Evolutionary conservation across 2,797 vertebrate genomes (phyloP).

Genomic region (Sternotherus odoratus): DNA sequence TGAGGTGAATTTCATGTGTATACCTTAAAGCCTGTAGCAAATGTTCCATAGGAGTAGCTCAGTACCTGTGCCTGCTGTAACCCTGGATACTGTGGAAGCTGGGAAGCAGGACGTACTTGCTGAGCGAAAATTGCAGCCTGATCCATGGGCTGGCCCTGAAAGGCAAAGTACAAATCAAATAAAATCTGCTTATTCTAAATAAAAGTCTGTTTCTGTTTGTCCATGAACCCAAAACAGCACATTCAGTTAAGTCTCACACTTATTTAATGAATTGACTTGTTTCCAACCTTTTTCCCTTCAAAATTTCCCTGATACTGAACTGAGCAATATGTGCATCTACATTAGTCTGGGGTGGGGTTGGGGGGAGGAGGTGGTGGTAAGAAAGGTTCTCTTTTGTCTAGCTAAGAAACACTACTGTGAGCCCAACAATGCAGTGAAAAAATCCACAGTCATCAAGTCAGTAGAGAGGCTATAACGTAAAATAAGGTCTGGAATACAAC

Average conservation of each 20-base stretch:
- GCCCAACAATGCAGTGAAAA: not conserved
- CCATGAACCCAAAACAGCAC: not conserved
- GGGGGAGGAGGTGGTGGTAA: not conserved
- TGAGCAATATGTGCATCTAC: not conserved
- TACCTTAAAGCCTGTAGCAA: not conserved
- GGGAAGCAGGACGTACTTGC: constrained; percentile 71
- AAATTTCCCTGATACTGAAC: not conserved
- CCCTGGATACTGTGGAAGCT: constrained; percentile 76
- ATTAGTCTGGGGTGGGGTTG: not conserved
- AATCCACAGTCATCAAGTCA: not conserved
- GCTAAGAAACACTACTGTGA: not conserved
- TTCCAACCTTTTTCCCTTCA: not conserved
- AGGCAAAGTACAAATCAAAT: constrained; percentile 56
- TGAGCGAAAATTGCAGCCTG: constrained; percentile 78
- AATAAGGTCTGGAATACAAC: not conserved
- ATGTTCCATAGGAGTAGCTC: rapidly evolving
- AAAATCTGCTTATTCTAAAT: not conserved
- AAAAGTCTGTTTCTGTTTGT: not conserved
- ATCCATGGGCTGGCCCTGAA: constrained; percentile 80
- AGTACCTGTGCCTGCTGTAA: constrained; percentile 82
- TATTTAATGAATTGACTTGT: not conserved
- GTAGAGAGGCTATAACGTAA: not conserved
- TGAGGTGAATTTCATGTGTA: not conserved
- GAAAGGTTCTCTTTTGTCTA: not conserved
- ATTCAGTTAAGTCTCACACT: not conserved